phyloP scores from a whole-genome alignment of 2,113 vertebrate species.

The Labeo rohita region DNA sequence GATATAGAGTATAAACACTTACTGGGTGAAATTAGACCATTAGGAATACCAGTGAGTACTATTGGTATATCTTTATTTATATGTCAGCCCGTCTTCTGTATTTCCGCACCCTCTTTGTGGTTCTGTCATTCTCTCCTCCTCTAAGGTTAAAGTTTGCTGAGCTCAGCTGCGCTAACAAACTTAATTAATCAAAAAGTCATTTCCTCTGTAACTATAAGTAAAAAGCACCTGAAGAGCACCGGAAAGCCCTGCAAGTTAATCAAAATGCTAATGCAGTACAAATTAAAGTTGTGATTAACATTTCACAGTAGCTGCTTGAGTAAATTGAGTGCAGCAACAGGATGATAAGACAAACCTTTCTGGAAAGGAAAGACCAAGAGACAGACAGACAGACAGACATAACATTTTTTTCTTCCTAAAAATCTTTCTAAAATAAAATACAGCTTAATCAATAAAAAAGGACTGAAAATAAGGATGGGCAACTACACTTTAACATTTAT shows the following conservation, averaged over 20 bases:
- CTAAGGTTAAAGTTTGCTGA: constrained; percentile 87
- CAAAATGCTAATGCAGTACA: constrained; percentile 97
- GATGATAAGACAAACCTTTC: constrained; percentile 69
- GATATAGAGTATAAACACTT: not conserved
- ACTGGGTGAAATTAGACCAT: not conserved
- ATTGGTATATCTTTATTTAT: not conserved
- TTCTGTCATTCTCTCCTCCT: constrained; percentile 50
- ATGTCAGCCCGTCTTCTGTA: not conserved
- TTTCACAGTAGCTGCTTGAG: constrained; percentile 95
- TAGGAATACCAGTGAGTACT: not conserved
- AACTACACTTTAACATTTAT: no score
- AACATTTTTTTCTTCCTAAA: no score
- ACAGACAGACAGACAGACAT: not conserved
- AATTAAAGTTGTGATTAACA: constrained; percentile 98
- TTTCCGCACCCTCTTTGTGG: not conserved
- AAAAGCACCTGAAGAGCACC: constrained; percentile 87
- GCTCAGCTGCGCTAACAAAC: constrained; percentile 92
- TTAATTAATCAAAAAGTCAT: constrained; percentile 95
- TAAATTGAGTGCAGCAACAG: constrained; percentile 91
- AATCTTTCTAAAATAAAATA: no score
- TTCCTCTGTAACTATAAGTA: constrained; percentile 90
- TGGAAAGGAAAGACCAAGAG: not conserved
- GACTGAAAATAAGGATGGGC: not conserved
- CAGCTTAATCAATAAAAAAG: no score
- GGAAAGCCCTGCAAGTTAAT: constrained; percentile 88